Evolutionary conservation across 1,140 invertebrate genomes (phyloP), one percentile per base, ranked within the genome.

Genomic region (Drosophila simulans): DNA sequence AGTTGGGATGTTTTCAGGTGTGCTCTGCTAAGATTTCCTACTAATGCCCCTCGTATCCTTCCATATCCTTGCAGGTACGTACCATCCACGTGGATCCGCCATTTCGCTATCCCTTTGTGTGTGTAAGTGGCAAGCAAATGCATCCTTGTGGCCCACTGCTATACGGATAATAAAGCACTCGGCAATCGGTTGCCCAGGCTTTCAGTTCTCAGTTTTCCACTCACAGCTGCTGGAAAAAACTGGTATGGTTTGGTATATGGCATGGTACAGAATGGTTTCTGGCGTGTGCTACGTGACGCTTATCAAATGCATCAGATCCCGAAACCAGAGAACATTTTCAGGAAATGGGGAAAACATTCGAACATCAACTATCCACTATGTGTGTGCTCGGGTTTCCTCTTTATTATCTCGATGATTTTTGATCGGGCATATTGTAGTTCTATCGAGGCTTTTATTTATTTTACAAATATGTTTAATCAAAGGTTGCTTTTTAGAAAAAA

Each of bases 271-370:
- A 75, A 76, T 52, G 66, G 57, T 89, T 77, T 80, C 69, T 88
- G 83, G 83, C 71, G 71, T 77, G 63, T 34, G 39, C 76, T 74
- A 88, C 84, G 84, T 88, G 84, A 63, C 85, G 83, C 84, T 88
- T 89, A 84, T 89, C 80, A 89, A 88, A 88, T 83, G 83, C 76
- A 80, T 77, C 84, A 63, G 79, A 88, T 80, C 66, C 70, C 63
- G 49, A 64, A 63, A 68, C 62, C 62, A 46, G 22, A 63, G 69
- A 64, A 54, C 60, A 40, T 48, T 70, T 42, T 42, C 48, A 70
- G 40, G 40, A 39, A 55, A 40, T 37, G 35, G 39, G 55, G 37
- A 60, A 73, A 80, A 42, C 68, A 51, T 22, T 42, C 39, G 46
- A 22, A n/a, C 20, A 59, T 17, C 46, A 20, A 43, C 20, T 17